A percentile compares a stretch with the other conserved stretches of the same genome.
phyloP scores from a whole-genome alignment of 2,888 invertebrate genomes.

The Eupithecia subfuscata region DNA sequence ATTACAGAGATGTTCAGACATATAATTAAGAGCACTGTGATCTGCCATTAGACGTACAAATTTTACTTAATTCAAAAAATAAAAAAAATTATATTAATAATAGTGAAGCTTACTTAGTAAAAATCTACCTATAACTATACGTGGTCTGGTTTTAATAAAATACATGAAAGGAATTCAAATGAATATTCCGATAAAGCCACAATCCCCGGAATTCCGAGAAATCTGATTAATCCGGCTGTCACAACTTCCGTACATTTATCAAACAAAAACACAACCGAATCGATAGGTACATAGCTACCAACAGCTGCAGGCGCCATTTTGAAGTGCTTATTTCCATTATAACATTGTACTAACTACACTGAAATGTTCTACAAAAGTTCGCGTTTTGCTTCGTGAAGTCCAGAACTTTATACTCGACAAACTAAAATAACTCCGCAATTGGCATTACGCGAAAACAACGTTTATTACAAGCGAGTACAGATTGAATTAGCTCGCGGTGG shows the following conservation, averaged over 20 bases:
- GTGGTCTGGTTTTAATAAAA: neutral
- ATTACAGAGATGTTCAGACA: too few species aligned
- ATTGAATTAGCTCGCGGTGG: slow-evolving; percentile 80
- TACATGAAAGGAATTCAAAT: slow-evolving; percentile 20
- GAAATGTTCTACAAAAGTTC: slow-evolving; percentile 85
- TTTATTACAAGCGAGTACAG: slow-evolving; percentile 82
- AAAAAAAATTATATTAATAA: too few species aligned
- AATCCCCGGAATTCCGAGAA: slow-evolving; percentile 37
- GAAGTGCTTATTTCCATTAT: slow-evolving; percentile 85
- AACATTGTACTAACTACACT: slow-evolving; percentile 85
- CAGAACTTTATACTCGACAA: slow-evolving; percentile 77
- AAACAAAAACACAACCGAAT: slow-evolving; percentile 63
- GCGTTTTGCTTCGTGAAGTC: slow-evolving; percentile 84
- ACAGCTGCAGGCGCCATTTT: slow-evolving; percentile 82
- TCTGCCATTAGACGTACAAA: too few species aligned
- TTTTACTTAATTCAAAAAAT: too few species aligned
- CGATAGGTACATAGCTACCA: slow-evolving; percentile 69
- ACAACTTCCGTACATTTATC: slow-evolving; percentile 60
- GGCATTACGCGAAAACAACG: slow-evolving; percentile 82
- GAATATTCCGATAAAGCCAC: slow-evolving; percentile 36
- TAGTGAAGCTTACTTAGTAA: too few species aligned
- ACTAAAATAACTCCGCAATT: slow-evolving; percentile 77
- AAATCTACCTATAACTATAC: too few species aligned
- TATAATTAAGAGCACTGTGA: too few species aligned
- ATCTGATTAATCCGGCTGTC: slow-evolving; percentile 52